Conservation (phyloP, 2,113 vertebrate genomes). For the Pelecanus crispus region DNA sequence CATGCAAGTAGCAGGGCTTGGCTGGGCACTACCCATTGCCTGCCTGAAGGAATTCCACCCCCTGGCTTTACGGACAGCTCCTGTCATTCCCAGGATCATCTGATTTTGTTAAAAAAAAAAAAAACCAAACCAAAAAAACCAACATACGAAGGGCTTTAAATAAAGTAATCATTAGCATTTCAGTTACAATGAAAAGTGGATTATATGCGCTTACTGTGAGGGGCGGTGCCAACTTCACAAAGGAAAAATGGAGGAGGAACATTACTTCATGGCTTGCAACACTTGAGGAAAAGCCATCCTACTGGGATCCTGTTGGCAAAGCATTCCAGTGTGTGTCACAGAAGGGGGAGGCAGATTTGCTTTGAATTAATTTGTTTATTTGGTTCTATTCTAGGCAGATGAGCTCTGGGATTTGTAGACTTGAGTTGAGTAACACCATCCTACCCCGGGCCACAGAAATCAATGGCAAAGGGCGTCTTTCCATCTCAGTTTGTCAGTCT, state of each 20-base stretch:
- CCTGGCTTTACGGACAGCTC: background rate
- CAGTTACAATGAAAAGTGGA: background rate
- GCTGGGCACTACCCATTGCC: background rate
- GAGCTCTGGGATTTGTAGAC: slow-evolving; percentile 29
- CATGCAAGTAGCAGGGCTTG: background rate
- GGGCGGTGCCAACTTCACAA: background rate
- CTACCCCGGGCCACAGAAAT: background rate
- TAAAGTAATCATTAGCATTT: background rate
- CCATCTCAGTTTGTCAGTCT: background rate
- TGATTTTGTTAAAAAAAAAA: background rate
- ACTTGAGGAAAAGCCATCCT: background rate
- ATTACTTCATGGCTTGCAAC: background rate
- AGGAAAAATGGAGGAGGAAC: background rate
- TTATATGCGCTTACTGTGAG: background rate
- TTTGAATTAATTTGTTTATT: slow-evolving; percentile 56
- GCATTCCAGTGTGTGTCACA: background rate
- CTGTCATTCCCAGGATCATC: background rate
- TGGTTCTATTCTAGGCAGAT: slow-evolving; percentile 23
- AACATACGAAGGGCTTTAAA: background rate
- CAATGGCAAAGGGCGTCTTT: slow-evolving; percentile 14
- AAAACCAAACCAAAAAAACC: too few relatives aligned
- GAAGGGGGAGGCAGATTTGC: background rate
- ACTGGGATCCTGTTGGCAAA: slow-evolving; percentile 9
- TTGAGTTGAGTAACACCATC: slow-evolving; percentile 19
- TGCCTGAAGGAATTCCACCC: background rate